Percentiles rank a stretch among this genome's conserved stretches.
These are phyloP conservation scores for Bacillus rossius DNA, from an alignment of 1,140 invertebrate genomes.

Conservation along the genomic window DNA sequence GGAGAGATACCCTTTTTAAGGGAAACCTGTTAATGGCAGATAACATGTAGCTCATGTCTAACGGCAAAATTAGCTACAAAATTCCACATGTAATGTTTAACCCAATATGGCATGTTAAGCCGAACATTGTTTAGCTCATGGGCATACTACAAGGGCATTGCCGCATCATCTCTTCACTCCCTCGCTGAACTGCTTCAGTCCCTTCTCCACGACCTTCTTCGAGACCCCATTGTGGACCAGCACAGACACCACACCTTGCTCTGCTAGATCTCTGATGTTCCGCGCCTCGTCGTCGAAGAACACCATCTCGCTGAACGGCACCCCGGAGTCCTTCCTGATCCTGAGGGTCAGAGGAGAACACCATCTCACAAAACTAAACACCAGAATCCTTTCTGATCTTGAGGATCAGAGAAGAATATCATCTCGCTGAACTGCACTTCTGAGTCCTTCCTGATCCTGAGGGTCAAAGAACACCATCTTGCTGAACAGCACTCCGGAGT, in stretches of 20 bases:
- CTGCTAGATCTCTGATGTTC: slow-evolving; percentile 53
- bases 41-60: too few relatives aligned
- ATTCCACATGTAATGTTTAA: too few relatives aligned
- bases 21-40: too few relatives aligned
- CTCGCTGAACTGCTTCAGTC: slow-evolving; percentile 33
- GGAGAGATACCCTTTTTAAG: too few relatives aligned
- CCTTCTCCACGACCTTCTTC: slow-evolving; percentile 43
- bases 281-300: slow-evolving; percentile 64
- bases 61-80: too few relatives aligned
- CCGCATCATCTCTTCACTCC: too few relatives aligned
- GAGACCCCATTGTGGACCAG: slow-evolving; percentile 50
- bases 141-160: too few relatives aligned
- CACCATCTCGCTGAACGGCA: slow-evolving; percentile 59
- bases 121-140: too few relatives aligned
- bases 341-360: slow-evolving; percentile 46
- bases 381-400: neutral
- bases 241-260: slow-evolving; percentile 51
- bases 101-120: too few relatives aligned
- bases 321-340: slow-evolving; percentile 49
- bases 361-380: neutral
- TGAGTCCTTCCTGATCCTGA: slow-evolving; percentile 52
- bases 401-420: slow-evolving; percentile 68
- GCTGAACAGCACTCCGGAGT: slow-evolving; percentile 48
- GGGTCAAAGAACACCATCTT: slow-evolving; percentile 71
- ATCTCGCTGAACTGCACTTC: slow-evolving; percentile 56